Base-by-base conservation (phyloP, 2,797 vertebrate species). In the Babyrousa celebensis region DNA sequence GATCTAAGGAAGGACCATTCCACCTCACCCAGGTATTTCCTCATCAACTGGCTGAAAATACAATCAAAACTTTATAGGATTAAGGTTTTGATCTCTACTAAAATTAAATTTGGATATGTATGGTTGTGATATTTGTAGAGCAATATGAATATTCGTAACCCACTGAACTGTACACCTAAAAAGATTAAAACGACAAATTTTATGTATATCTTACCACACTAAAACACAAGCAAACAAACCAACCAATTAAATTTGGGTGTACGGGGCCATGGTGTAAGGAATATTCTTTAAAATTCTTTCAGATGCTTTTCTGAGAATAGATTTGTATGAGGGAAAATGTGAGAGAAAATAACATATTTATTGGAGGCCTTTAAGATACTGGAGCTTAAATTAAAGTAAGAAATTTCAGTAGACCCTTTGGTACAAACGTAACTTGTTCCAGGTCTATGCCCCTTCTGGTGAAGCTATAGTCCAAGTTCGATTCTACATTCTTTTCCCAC, bases 311-410 rank as follows among this genome's bases (percentile, higher is more conserved):
- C 20, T 78, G 48, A 90, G 25, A 89, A 88, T 82, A 85, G 54
- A 95, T 90, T 91, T 89, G 10, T 21, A 94, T 94, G 12, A 91
- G 15, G 62, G 12, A 85, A 96, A 85, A 92, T 36, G 12, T 54
- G 15, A 80, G 20, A 72, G 21, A 67, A 71, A 36, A 25, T 86
- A 75, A 70, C 4, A 32, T 72, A 77, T 77, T 91, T 93, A 80
- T 82, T 65, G 48, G 25, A 94, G 27, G n/a, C 0, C 21, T 92
- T 89, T 90, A 92, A 70, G 12, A 75, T 87, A 86, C 12, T 43
- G n/a, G 16, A 6, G 10, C 12, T 90, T 88, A 92, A 48, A 60
- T 9, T 82, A 10, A 91, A 85, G 40, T 70, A 82, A 63, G 3
- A 17, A 12, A 56, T 85, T 89, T 80, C n/a, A 91, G 23, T 14